phyloP scores from a whole-genome alignment of 1,140 invertebrate genomes.

The Aphidius ervi region DNA sequence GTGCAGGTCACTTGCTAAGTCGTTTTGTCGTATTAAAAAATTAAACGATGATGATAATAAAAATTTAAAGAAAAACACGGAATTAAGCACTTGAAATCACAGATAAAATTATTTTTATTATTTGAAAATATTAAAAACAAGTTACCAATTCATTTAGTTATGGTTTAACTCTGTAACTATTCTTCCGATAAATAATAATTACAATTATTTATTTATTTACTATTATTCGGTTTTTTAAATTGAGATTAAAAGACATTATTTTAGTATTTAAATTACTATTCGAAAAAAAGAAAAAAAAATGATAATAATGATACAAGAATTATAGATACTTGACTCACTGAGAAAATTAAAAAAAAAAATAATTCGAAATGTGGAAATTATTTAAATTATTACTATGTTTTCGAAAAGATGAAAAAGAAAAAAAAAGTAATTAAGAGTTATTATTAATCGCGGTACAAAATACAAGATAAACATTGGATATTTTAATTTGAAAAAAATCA shows the following conservation, averaged over 20 bases:
- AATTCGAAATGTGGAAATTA: too few species aligned
- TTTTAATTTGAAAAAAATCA: too few species aligned
- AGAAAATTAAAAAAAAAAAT: too few species aligned
- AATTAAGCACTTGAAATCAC: constrained; percentile 4
- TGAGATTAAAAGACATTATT: background rate
- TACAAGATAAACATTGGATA: too few species aligned
- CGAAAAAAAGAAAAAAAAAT: too few species aligned
- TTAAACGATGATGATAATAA: background rate
- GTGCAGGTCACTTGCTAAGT: constrained; percentile 37
- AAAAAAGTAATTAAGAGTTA: too few species aligned
- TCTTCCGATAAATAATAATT: background rate
- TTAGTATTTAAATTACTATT: background rate
- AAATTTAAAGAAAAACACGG: constrained; percentile 1
- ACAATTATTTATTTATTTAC: background rate
- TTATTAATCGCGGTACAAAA: too few species aligned
- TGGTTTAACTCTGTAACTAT: too few species aligned
- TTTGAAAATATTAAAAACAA: background rate
- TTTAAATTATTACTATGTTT: too few species aligned
- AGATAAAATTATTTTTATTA: background rate
- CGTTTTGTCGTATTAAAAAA: background rate
- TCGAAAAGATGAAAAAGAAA: too few species aligned
- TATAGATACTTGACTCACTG: too few species aligned
- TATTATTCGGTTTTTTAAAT: background rate
- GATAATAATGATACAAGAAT: too few species aligned
- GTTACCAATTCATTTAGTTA: background rate